Conservation (phyloP, 2,888 invertebrate genomes). For the Auanema freiburgensis region DNA sequence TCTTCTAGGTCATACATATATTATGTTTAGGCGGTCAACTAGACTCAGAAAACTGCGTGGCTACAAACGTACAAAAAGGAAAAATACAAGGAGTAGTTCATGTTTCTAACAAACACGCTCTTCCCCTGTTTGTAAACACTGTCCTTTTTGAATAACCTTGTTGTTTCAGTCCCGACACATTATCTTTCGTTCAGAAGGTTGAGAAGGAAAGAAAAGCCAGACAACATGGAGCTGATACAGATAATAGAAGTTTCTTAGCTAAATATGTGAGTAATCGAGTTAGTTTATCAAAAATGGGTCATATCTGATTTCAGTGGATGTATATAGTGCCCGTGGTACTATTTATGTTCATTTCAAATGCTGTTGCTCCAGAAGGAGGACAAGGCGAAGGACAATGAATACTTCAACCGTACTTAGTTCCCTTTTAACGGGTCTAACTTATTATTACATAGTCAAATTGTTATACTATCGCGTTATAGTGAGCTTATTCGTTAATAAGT, state of each 20-base stretch:
- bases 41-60: constrained; percentile 12
- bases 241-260: constrained; percentile 90
- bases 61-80: constrained; percentile 6
- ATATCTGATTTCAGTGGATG: constrained; percentile 84
- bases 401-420: background rate
- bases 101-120: constrained; percentile 19
- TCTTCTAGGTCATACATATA: background rate
- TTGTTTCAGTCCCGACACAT: constrained; percentile 78
- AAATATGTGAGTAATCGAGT: constrained; percentile 83
- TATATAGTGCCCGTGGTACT: constrained; percentile 92
- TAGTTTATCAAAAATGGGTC: constrained; percentile 5
- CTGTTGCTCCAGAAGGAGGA: constrained; percentile 75
- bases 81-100: constrained; percentile 30
- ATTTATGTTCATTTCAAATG: constrained; percentile 85
- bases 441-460: constrained; percentile 6
- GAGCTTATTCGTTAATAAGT: constrained; percentile 1
- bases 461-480: constrained; percentile 6
- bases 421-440: background rate
- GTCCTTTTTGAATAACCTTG: background rate
- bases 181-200: constrained; percentile 87
- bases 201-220: constrained; percentile 89
- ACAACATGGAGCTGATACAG: constrained; percentile 73
- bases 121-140: constrained; percentile 23
- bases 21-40: constrained; percentile 13
- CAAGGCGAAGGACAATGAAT: constrained; percentile 23